Base-by-base conservation (phyloP, 2,113 vertebrate species). In the Lampris incognitus region DNA sequence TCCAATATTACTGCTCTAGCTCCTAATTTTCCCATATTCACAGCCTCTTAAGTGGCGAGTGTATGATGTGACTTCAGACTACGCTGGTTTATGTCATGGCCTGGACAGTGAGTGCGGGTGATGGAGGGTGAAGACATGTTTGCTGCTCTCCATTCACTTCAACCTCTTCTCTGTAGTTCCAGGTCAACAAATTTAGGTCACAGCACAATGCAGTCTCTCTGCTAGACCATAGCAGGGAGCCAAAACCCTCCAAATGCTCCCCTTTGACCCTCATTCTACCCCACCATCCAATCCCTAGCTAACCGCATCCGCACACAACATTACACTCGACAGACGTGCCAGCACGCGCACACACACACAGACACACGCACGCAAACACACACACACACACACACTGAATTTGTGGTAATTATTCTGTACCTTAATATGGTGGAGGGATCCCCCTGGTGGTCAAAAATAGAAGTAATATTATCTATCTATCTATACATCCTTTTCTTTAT, bases 151-250 rank as follows among this genome's bases (percentile, higher is more conserved):
- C 55, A 79, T 86, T 86, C 83, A 66, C 61, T 57, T 51, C 72
- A 79, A 81, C 74, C 84, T 74, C 89, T 89, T 68, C 50, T 39
- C 64, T 81, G 76, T 83, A 68, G 81, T 90, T 90, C 86, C 87
- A 89, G 71, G 82, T 89, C 90, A 89, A 69, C 52, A 87, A 85
- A 92, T 91, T 76, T 91, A 81, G 91, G 91, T 90, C 91, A 92
- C 66, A 84, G 85, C 87, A 92, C 91, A 92, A 92, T 90, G 74
- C 80, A 62, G 44, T 65, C 85, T 88, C 85, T 90, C 85, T 87
- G 81, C 73, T 76, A 54, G 82, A 86, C 63, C 85, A 50, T 74
- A 90, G 85, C 79, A 40, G 74, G 89, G 82, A 81, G 87, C 84
- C 78, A 56, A 39, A 76, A 60, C 78, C 74, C 82, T 76, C 78